A percentile compares a stretch with the other conserved stretches of the same genome.
Evolutionary conservation across 2,113 vertebrate genomes (phyloP).

Genomic region (Elanus axillaris): DNA sequence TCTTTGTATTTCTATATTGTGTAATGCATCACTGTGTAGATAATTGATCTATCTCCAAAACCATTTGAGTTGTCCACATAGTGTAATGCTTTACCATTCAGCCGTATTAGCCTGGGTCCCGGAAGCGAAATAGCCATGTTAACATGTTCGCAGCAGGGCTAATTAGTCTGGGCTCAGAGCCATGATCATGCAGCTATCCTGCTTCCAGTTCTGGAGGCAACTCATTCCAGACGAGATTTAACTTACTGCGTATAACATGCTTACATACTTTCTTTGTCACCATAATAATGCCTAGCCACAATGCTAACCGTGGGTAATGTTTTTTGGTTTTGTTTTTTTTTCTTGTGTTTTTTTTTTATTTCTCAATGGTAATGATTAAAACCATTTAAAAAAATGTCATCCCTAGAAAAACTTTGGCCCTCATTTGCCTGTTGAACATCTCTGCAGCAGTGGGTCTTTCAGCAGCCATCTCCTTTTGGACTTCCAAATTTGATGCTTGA

Average conservation of each 20-base stretch:
- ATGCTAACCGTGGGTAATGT: neutral
- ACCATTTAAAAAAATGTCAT: neutral
- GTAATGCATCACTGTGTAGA: neutral
- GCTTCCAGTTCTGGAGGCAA: slow-evolving; percentile 31
- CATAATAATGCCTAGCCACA: neutral
- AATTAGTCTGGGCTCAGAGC: slow-evolving; percentile 52
- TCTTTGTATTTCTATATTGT: neutral
- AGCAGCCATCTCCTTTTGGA: neutral
- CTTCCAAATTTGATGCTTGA: neutral
- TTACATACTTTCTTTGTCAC: neutral
- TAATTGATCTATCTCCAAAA: slow-evolving; percentile 31
- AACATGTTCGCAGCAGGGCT: slow-evolving; percentile 52
- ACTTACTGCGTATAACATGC: neutral
- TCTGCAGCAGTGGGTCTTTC: neutral
- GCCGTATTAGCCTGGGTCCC: neutral
- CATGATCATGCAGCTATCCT: slow-evolving; percentile 4
- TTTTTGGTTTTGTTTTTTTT: neutral
- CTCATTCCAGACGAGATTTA: neutral
- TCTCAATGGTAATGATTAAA: neutral
- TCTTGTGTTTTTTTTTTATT: neutral
- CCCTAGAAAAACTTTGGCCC: neutral
- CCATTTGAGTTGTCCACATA: neutral
- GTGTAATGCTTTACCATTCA: neutral
- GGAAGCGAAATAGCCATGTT: slow-evolving; percentile 29
- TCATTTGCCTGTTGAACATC: neutral